Evolutionary conservation across 2,797 vertebrate species (phyloP).

Genomic region (Euthynnus affinis): DNA sequence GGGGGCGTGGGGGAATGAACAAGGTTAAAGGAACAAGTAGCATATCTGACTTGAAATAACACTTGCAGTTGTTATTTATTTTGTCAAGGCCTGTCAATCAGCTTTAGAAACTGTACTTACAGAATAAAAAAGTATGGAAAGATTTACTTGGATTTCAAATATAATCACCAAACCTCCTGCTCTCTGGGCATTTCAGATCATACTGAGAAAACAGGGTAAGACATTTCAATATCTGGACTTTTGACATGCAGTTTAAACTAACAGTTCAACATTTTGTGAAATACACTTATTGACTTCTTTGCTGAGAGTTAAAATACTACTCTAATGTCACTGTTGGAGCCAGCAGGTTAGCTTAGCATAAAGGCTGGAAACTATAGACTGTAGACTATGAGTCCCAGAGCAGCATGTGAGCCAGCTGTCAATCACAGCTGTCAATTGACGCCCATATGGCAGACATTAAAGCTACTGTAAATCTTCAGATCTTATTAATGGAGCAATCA

Average conservation of each 20-base stretch:
- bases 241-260: slow-evolving; percentile 2
- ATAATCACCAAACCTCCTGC: background rate
- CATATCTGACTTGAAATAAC: slow-evolving; percentile 80
- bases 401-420: no score
- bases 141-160: slow-evolving; percentile 23
- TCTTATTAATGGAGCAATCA: no score
- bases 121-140: slow-evolving; percentile 16
- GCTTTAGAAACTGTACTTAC: slow-evolving; percentile 35
- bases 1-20: slow-evolving; percentile 35
- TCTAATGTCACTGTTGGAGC: background rate
- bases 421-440: no score
- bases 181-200: slow-evolving; percentile 1
- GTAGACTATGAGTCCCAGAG: no score
- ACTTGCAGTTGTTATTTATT: slow-evolving; percentile 74
- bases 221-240: background rate
- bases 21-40: slow-evolving; percentile 80
- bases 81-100: slow-evolving; percentile 61
- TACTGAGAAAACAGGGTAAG: background rate
- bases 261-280: background rate
- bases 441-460: no score
- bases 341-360: background rate
- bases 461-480: no score
- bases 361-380: background rate
- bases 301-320: background rate
- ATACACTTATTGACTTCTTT: background rate